phyloP scores from a whole-genome alignment of 2,888 invertebrate genomes.

The Sarcophaga caerulescens region DNA sequence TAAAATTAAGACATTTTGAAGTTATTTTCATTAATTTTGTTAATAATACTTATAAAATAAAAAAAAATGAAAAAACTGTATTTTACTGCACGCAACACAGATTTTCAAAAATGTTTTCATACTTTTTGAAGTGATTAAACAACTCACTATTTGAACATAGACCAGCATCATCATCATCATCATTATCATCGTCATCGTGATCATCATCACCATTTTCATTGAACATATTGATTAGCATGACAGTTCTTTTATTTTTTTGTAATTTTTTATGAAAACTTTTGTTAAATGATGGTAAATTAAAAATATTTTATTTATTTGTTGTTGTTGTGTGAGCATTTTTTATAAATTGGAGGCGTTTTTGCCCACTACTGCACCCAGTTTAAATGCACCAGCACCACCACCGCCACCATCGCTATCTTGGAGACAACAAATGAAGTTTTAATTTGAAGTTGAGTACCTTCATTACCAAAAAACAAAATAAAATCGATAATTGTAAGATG shows the following conservation, averaged over 20 bases:
- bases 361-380: slow-evolving; percentile 65
- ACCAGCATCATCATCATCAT: not conserved
- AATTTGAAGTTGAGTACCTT: slow-evolving; percentile 56
- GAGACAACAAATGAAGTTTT: slow-evolving; percentile 46
- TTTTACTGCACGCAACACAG: too few relatives aligned
- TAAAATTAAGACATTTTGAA: too few relatives aligned
- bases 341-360: slow-evolving; percentile 58
- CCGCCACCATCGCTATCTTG: not conserved
- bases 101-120: not conserved
- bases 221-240: slow-evolving; percentile 16
- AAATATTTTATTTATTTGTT: slow-evolving; percentile 3
- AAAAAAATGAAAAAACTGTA: too few relatives aligned
- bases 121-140: not conserved
- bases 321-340: not conserved
- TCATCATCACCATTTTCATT: not conserved
- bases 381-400: slow-evolving; percentile 14
- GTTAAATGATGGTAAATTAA: slow-evolving; percentile 32
- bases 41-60: too few relatives aligned
- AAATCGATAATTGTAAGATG: not conserved
- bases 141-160: not conserved
- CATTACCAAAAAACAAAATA: slow-evolving; percentile 11
- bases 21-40: too few relatives aligned
- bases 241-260: slow-evolving; percentile 6
- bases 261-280: not conserved
- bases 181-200: not conserved